Percentiles rank a stretch among this genome's conserved stretches.
These are phyloP conservation scores for Anseranas semipalmata DNA, from an alignment of 2,113 vertebrate species.

Conservation along the genomic window DNA sequence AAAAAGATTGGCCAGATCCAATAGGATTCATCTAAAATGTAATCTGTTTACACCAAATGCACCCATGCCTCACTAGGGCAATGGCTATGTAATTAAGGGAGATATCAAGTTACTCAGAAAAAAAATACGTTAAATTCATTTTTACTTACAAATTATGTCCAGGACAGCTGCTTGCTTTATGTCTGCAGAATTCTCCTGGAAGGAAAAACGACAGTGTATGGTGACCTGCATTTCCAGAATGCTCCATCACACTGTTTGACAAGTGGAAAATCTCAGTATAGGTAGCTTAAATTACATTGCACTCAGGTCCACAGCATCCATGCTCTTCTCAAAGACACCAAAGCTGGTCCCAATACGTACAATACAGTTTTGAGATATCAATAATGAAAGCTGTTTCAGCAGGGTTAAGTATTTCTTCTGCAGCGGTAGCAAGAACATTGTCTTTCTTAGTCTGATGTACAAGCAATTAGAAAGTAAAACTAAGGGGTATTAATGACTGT, in stretches of 20 bases:
- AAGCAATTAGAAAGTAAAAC: not conserved
- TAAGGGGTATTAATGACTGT: not conserved
- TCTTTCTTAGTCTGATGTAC: not conserved
- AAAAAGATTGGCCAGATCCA: not conserved
- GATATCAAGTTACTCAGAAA: not conserved
- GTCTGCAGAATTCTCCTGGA: constrained; percentile 79
- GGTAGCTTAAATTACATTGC: not conserved
- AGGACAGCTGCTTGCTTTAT: constrained; percentile 82
- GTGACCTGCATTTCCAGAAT: not conserved
- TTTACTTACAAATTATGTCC: constrained; percentile 90
- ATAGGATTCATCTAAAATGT: not conserved
- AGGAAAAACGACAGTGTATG: not conserved
- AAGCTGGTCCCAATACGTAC: not conserved
- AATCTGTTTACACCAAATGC: not conserved
- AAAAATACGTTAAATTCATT: not conserved
- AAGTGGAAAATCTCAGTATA: not conserved
- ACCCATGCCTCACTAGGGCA: not conserved
- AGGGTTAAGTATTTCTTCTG: not conserved
- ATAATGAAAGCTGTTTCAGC: fast-evolving
- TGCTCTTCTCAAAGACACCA: not conserved
- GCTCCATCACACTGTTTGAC: fast-evolving
- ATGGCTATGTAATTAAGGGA: not conserved
- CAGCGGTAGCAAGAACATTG: not conserved
- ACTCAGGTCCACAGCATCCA: fast-evolving
- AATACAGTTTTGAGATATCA: not conserved